These are phyloP conservation scores for Acrocyrtus sp. DNA, from an alignment of 2,888 invertebrate genomes.

Conservation along the genomic window DNA sequence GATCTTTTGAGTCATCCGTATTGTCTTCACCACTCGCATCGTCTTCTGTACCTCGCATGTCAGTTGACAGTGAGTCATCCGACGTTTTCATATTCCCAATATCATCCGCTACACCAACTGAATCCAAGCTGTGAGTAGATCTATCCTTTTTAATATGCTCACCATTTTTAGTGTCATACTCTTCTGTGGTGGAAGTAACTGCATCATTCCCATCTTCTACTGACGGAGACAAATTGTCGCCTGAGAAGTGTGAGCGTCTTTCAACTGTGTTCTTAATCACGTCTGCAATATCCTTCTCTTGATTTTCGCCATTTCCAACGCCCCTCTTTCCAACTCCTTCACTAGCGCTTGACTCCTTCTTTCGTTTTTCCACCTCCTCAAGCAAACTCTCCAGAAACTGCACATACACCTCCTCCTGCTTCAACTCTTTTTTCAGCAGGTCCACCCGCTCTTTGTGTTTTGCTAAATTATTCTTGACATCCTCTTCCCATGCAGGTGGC, in stretches of 20 bases:
- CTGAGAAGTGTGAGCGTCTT: constrained; percentile 54
- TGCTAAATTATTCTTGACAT: constrained; percentile 88
- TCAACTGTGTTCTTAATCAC: constrained; percentile 63
- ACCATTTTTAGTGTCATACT: constrained; percentile 1
- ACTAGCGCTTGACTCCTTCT: constrained; percentile 69
- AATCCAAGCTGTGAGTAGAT: constrained; percentile 38
- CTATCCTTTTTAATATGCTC: constrained; percentile 34
- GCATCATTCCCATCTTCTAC: constrained; percentile 1
- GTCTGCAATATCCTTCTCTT: constrained; percentile 61
- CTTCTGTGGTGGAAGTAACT: background rate
- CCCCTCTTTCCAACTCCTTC: constrained; percentile 63
- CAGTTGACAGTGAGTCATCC: constrained; percentile 33
- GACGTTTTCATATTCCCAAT: constrained; percentile 36
- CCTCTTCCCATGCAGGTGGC: constrained; percentile 93
- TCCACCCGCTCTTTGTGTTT: constrained; percentile 89
- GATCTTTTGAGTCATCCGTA: constrained; percentile 67
- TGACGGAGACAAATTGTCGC: constrained; percentile 14
- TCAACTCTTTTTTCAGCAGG: constrained; percentile 83
- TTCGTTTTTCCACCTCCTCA: constrained; percentile 86
- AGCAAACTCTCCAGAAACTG: constrained; percentile 87
- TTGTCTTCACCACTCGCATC: constrained; percentile 55
- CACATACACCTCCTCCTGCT: constrained; percentile 90
- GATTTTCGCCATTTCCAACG: constrained; percentile 42
- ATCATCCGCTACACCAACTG: constrained; percentile 35
- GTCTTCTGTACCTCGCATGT: constrained; percentile 65